Base-by-base conservation (phyloP, 2,797 vertebrate species). In the Neostethus bicornis region DNA sequence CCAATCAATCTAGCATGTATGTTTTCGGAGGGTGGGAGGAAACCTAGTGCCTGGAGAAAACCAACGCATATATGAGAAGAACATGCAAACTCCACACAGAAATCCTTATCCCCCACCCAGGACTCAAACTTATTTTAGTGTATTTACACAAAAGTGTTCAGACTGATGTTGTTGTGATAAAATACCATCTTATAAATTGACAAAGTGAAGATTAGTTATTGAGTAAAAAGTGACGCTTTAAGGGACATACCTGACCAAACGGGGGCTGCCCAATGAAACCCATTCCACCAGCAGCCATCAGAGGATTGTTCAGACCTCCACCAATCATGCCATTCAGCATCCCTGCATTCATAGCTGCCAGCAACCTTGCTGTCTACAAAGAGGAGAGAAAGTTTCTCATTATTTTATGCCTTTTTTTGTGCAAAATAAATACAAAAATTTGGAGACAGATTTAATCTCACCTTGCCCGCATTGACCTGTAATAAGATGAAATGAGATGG, bases 401-500 rank as follows among this genome's bases (percentile, higher is more conserved):
- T 34, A 12, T 25, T 13, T 12, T 6, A 37, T 4, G 24, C 23
- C 1, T n/a, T 7, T 26, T 43, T 37, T 52, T 39, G 17, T 31
- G 19, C 0, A 38, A 38, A 51, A 38, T 0, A n/a, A n/a, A 12
- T 4, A 3, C 0, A 28, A 28, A 17, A 1, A 31, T 55, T 19
- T 35, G 38, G 7, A 13, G n/a, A 14, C 14, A 49, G 5, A 13
- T 14, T 35, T 11, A 28, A 35, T 2, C 76, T 83, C 71, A 90
- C 89, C 79, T 86, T 88, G 29, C 77, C 86, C 43, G 70, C 86
- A 48, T 31, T 80, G 58, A 76, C 87, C 90, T 91, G 66, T n/a
- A 83, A 41, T 3, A 41, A 52, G 8, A 48, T 42, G 32, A 69
- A 70, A 5, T 73, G 7, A 75, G 0, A 29, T 63, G n/a, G 53